Percentiles rank a stretch among this genome's conserved stretches.
Conservation (phyloP, 2,888 invertebrate genomes). For the Dasypolia templi region DNA sequence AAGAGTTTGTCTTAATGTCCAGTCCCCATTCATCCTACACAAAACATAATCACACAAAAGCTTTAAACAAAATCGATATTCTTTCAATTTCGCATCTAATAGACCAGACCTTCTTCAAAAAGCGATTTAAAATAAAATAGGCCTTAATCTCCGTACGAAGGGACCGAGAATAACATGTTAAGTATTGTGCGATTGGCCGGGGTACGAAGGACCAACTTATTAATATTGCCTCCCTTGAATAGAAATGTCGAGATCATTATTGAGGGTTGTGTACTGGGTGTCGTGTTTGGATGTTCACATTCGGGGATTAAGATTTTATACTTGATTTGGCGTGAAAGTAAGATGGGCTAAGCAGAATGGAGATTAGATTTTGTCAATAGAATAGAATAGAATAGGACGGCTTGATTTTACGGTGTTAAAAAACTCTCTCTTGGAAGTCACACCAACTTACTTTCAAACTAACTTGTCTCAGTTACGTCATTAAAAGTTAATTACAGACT, state of each 20-base stretch:
- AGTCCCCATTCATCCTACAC: slow-evolving; percentile 5
- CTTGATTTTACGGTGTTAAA: no score
- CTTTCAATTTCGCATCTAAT: slow-evolving; percentile 62
- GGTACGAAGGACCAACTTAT: slow-evolving; percentile 70
- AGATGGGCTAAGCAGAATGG: no score
- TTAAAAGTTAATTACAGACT: no score
- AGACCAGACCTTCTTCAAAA: slow-evolving; percentile 62
- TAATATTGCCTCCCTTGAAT: slow-evolving; percentile 76
- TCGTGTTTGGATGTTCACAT: slow-evolving; percentile 62
- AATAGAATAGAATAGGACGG: no score
- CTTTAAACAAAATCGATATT: slow-evolving; percentile 46
- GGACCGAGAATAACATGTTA: slow-evolving; percentile 65
- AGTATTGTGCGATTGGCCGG: slow-evolving; percentile 58
- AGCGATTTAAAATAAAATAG: slow-evolving; percentile 67
- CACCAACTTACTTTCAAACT: no score
- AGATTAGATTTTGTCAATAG: neutral
- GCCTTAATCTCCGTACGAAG: slow-evolving; percentile 62
- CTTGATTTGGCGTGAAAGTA: neutral
- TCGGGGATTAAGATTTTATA: slow-evolving; percentile 18
- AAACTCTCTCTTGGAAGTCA: no score
- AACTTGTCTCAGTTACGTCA: no score
- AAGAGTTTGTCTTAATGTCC: neutral
- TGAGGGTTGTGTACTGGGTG: slow-evolving; percentile 69
- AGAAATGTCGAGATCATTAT: slow-evolving; percentile 74
- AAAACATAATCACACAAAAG: slow-evolving; percentile 49